Evolutionary conservation across 1,140 invertebrate genomes (phyloP).

Genomic region (Chironomus tepperi): DNA sequence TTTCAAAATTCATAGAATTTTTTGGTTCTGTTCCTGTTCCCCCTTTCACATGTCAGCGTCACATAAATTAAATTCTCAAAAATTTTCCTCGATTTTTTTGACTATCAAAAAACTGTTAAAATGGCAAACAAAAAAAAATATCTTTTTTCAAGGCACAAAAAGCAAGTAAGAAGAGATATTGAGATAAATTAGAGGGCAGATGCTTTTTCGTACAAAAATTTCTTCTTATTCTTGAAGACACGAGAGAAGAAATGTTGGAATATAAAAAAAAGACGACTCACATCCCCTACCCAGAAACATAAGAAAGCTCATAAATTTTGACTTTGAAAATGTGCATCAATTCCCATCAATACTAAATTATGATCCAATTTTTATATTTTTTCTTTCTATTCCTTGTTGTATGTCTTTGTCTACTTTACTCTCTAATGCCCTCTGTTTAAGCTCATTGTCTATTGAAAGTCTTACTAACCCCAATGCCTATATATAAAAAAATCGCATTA

Average conservation of each 20-base stretch:
- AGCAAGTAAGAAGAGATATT: neutral
- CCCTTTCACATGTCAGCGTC: too few relatives aligned
- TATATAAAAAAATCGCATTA: neutral
- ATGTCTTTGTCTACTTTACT: neutral
- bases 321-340: conserved; percentile 8
- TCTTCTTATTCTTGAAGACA: neutral
- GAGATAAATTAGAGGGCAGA: conserved; percentile 12
- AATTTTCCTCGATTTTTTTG: too few relatives aligned
- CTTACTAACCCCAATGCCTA: neutral
- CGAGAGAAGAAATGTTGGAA: neutral
- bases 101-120: neutral
- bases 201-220: neutral
- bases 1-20: too few relatives aligned
- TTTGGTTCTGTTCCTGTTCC: too few relatives aligned
- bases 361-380: conserved; percentile 9
- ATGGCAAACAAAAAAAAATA: conserved; percentile 12
- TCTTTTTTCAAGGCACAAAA: neutral
- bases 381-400: conserved; percentile 1
- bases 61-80: too few relatives aligned
- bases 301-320: conserved; percentile 9
- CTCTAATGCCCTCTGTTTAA: conserved; percentile 1
- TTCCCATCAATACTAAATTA: conserved; percentile 9
- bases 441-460: neutral
- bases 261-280: neutral
- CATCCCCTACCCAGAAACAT: neutral